Base-by-base conservation (phyloP, 1,140 invertebrate species). In the Bradysia coprophila region DNA sequence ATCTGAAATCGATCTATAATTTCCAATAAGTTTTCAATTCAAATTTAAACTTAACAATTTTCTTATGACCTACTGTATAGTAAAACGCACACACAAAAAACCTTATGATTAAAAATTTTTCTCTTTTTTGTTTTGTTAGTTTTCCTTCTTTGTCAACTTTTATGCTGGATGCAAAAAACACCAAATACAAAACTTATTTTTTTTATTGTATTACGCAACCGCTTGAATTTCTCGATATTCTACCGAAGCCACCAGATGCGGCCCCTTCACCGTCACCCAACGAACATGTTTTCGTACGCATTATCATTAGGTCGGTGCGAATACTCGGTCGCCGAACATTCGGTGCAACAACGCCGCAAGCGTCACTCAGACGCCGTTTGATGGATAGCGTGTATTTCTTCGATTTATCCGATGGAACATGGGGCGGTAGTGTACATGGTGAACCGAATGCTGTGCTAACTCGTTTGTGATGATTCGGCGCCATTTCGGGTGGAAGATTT, bases 301-400 rank as follows among this genome's bases (percentile, higher is more conserved):
- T 81, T 42, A 85, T 78, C 69, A 86, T 77, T 36, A 89, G 68
- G 57, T 89, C 84, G 4, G 84, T 87, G 39, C 82, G 67, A 43
- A 89, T 83, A 56, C 81, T 85, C 5, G 85, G 84, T 34, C 84
- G 64, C 28, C 84, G 62, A 1, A 81, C 83, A 54, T 88, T 87
- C 4, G 82, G 81, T 4, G 82, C 80, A 3, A 88, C 80, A 4
- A 85, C 80, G 8, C 84, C 84, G 55, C 81, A 88, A 15, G 82
- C 82, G 54, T 86, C 82, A 46, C 81, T 86, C 48, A 85, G 63
- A 19, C 80, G 68, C 39, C 81, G 65, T 47, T 84, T 80, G 42
- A 87, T 82, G 32, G 79, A 82, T 34, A 87, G 60, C 2, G 75
- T 78, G 48, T 76, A 77, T 63, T 77, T 78, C 52, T 81, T 79